Evolutionary conservation across 2,113 vertebrate species (phyloP), one percentile per base, ranked within the genome.

Genomic region (Sebastes schlegelii): DNA sequence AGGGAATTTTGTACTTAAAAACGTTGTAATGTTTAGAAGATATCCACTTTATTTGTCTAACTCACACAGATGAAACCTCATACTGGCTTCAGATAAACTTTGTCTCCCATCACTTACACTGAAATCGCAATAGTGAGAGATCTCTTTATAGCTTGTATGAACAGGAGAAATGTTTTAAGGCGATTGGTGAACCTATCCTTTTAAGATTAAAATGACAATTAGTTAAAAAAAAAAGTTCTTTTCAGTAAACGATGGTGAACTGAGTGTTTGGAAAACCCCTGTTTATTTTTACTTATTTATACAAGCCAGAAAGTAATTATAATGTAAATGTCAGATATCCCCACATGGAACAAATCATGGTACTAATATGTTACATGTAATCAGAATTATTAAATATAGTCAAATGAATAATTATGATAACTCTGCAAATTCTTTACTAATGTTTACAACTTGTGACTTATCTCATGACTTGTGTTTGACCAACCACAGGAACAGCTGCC

Each of bases 401-500:
- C 51, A 62, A 49, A 77, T 57, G 2, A 48, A 63, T 57, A 8
- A 64, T 67, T 6, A 3, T 19, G 11, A 76, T 12, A 23, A 48
- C 45, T 68, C 17, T 64, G 2, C 2, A 72, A 80, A 48, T 43
- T 74, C 23, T 21, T 16, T 10, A 11, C 13, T 7, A 6, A 17
- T 23, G 67, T 61, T 69, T 49, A 51, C 17, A 63, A 26, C 80
- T 64, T 49, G 58, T 81, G 45, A 46, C 74, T 51, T 55, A 4
- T 45, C 71, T 55, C 65, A 19, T 79, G 68, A 78, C 58, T 74
- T 68, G 46, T 86, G 40, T 81, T 83, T 80, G 26, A 67, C 17
- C 83, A 94, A 49, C 78, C 64, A 4, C 93, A 97, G 97, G 80
- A 75, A 0, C 19, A 95, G 52, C 63, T 96, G 52, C 13, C 95